A percentile compares a stretch with the other conserved stretches of the same genome.
These are phyloP conservation scores for Heterotilapia buettikoferi DNA, from an alignment of 2,113 vertebrate species.

Conservation along the genomic window DNA sequence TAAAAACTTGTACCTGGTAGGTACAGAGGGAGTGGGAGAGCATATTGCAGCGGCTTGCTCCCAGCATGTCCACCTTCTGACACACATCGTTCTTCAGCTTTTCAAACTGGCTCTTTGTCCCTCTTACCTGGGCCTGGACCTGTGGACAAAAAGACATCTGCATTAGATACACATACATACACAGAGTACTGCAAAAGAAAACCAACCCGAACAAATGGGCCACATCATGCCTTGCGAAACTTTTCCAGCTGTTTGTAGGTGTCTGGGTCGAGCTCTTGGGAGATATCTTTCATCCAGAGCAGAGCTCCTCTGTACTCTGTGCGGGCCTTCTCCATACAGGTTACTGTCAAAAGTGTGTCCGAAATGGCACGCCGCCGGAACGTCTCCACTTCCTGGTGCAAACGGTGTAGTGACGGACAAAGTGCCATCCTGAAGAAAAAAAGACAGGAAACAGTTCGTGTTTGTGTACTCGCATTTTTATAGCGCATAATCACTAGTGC, in stretches of 20 bases:
- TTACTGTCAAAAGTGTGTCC: conserved; percentile 78
- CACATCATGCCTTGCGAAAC: conserved; percentile 76
- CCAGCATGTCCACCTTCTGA: conserved; percentile 82
- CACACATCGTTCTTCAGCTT: conserved; percentile 82
- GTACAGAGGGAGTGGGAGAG: conserved; percentile 78
- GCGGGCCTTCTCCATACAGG: conserved; percentile 78
- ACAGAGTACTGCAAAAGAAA: neutral
- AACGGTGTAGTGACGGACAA: conserved; percentile 72
- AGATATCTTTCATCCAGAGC: conserved; percentile 83
- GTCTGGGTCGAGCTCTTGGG: conserved; percentile 81
- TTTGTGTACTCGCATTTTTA: neutral
- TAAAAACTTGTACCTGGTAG: conserved; percentile 61
- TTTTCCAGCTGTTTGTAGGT: conserved; percentile 84
- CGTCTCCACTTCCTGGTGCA: conserved; percentile 81
- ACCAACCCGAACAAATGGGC: neutral
- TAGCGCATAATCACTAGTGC: neutral
- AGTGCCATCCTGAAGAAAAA: conserved; percentile 67
- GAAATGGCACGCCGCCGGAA: conserved; percentile 79
- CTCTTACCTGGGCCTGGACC: conserved; percentile 79
- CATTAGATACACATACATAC: neutral
- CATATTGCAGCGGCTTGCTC: conserved; percentile 80
- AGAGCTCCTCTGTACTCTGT: conserved; percentile 77
- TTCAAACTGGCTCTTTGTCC: conserved; percentile 77
- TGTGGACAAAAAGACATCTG: conserved; percentile 9
- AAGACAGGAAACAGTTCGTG: neutral